These are phyloP conservation scores for Protophormia terraenovae DNA, from an alignment of 2,888 invertebrate genomes.

Conservation along the genomic window DNA sequence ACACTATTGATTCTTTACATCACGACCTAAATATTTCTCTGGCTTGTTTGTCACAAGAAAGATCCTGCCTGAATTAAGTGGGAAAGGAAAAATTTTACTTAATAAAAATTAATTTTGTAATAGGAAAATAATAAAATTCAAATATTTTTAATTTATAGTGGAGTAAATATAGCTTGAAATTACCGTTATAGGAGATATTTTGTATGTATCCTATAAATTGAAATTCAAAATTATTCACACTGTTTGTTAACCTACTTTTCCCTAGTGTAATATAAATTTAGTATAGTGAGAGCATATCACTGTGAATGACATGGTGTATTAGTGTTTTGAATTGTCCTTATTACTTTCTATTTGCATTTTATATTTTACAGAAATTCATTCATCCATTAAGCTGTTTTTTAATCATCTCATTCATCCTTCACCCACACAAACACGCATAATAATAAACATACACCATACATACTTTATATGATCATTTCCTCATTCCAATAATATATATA, in stretches of 20 bases:
- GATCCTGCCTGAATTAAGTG: too few relatives aligned
- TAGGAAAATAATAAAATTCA: too few relatives aligned
- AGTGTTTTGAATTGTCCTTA: slow-evolving; percentile 18
- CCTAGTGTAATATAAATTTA: neutral
- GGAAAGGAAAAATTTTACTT: too few relatives aligned
- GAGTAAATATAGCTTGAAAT: too few relatives aligned
- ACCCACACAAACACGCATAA: neutral
- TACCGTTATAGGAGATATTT: too few relatives aligned
- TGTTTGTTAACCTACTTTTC: neutral
- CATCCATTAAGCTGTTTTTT: slow-evolving; percentile 53
- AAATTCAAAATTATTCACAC: too few relatives aligned
- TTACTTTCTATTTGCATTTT: slow-evolving; percentile 51
- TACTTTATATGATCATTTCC: neutral
- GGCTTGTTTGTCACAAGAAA: too few relatives aligned
- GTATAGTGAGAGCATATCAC: neutral
- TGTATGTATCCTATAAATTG: too few relatives aligned
- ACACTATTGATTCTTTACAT: too few relatives aligned
- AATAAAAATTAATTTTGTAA: too few relatives aligned
- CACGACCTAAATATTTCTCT: too few relatives aligned
- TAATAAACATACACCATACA: neutral
- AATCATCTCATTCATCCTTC: slow-evolving; percentile 38
- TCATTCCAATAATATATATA: neutral
- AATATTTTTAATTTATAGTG: too few relatives aligned
- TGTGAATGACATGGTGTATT: slow-evolving; percentile 14
- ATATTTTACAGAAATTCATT: slow-evolving; percentile 19